These are phyloP conservation scores for Syrmaticus mikado DNA, from an alignment of 2,113 vertebrate genomes.

Conservation along the genomic window DNA sequence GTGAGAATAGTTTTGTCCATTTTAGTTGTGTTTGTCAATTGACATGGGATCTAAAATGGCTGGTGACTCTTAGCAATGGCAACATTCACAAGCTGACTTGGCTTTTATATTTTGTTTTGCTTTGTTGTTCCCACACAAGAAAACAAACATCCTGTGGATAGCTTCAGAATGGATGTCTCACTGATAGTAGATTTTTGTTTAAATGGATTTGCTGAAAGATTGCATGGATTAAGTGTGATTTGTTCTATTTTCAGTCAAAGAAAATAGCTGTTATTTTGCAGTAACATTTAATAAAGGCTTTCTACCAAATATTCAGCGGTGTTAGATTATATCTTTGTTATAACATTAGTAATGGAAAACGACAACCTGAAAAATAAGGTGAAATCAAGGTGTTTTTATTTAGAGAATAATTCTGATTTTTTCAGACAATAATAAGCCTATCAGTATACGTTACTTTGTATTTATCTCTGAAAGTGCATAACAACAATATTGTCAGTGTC, in stretches of 20 bases:
- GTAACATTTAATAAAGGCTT: conserved; percentile 67
- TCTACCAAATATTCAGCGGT: conserved; percentile 11
- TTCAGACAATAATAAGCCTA: conserved; percentile 58
- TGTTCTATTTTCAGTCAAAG: conserved; percentile 31
- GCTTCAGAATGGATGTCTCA: not conserved
- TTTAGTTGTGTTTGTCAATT: not conserved
- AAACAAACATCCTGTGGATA: not conserved
- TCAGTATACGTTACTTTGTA: conserved; percentile 30
- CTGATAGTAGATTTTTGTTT: not conserved
- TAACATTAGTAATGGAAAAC: conserved; percentile 58
- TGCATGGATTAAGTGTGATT: conserved; percentile 41
- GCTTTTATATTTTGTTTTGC: not conserved
- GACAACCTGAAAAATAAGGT: conserved; percentile 58
- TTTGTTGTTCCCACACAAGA: not conserved
- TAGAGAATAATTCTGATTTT: conserved; percentile 73
- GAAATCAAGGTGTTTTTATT: conserved; percentile 63
- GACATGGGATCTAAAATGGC: not conserved
- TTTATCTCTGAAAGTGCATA: conserved; percentile 71
- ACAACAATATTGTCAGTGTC: conserved; percentile 40
- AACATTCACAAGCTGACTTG: not conserved
- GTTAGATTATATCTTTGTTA: conserved; percentile 53
- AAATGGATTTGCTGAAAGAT: conserved; percentile 34
- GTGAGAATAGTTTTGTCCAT: not conserved
- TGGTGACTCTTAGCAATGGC: not conserved
- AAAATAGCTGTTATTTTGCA: conserved; percentile 59